Evolutionary conservation across 92 coral and sea anemone species (phyloP).

Genomic region (Actinernus sp.): DNA sequence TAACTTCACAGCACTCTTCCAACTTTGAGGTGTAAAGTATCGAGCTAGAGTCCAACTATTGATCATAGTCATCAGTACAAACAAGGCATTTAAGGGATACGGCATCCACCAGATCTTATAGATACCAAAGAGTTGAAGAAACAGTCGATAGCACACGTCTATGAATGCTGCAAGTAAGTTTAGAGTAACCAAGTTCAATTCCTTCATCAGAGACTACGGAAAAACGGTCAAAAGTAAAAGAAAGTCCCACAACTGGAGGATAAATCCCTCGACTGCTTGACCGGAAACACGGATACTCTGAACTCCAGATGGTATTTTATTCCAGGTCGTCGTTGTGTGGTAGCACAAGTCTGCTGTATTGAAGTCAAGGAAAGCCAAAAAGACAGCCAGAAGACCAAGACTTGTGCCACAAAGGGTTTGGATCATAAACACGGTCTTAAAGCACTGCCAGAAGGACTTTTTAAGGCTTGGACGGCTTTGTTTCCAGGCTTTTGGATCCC

Average conservation of each 20-base stretch:
- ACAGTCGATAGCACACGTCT: conserved; percentile 48
- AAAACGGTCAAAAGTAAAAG: conserved; percentile 45
- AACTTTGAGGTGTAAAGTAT: conserved; percentile 1
- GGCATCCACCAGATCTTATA: conserved; percentile 49
- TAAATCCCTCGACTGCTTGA: conserved; percentile 51
- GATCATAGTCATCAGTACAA: conserved; percentile 10
- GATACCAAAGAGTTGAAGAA: conserved; percentile 32
- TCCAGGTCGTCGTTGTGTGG: conserved; percentile 30
- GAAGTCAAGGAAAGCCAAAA: conserved; percentile 49
- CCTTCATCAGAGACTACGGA: conserved; percentile 46
- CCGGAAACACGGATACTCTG: conserved; percentile 53
- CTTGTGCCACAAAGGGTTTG: conserved; percentile 34
- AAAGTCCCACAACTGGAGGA: conserved; percentile 54
- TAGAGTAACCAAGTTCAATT: no score
- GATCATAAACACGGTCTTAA: conserved; percentile 22
- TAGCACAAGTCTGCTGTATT: conserved; percentile 64
- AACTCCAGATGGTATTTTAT: conserved; percentile 25
- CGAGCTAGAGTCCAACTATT: conserved; percentile 53
- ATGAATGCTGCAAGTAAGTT: conserved; percentile 59
- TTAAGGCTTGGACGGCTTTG: conserved; percentile 17
- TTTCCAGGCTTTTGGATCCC: conserved; percentile 60
- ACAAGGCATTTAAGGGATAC: conserved; percentile 51
- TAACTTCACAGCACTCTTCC: conserved; percentile 4
- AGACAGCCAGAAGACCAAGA: conserved; percentile 43
- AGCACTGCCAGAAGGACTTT: conserved; percentile 1